phyloP scores from a whole-genome alignment of 2,888 invertebrate species.

The Hipparchia sbordonii region DNA sequence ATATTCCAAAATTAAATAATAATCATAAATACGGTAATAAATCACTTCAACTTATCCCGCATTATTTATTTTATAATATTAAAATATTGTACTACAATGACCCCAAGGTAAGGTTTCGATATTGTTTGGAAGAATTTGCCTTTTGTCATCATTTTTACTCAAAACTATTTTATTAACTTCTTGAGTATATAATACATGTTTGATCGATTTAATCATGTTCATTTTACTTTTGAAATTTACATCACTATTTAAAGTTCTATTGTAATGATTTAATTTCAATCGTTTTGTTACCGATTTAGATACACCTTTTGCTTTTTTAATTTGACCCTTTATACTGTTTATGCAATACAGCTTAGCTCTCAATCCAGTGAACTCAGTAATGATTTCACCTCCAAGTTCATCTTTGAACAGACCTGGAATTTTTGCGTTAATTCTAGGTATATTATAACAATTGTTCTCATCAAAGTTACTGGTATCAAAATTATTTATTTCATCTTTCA shows the following conservation, averaged over 20 bases:
- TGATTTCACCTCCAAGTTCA: neutral
- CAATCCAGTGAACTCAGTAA: too few relatives aligned
- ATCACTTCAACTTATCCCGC: neutral
- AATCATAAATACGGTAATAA: neutral
- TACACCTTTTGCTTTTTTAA: too few relatives aligned
- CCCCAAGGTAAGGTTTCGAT: conserved; percentile 15
- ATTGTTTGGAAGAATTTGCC: conserved; percentile 13
- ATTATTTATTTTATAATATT: neutral
- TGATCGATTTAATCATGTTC: conserved; percentile 13
- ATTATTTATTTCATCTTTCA: neutral
- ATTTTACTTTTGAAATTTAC: conserved; percentile 7
- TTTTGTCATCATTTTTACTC: conserved; percentile 17
- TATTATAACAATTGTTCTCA: neutral
- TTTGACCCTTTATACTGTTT: too few relatives aligned
- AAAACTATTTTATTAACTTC: too few relatives aligned
- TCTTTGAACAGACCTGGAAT: conserved; percentile 6
- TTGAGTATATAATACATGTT: conserved; percentile 6
- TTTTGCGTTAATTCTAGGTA: conserved; percentile 1
- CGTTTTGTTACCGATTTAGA: too few relatives aligned
- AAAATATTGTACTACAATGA: conserved; percentile 17
- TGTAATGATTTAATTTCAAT: too few relatives aligned
- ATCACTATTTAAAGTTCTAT: neutral
- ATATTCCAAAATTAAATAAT: neutral
- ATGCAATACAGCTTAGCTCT: too few relatives aligned
- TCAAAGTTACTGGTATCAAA: neutral